Percentiles rank a stretch among this genome's conserved stretches.
Evolutionary conservation across 2,888 invertebrate species (phyloP).

Genomic region (Amaurobius ferox): DNA sequence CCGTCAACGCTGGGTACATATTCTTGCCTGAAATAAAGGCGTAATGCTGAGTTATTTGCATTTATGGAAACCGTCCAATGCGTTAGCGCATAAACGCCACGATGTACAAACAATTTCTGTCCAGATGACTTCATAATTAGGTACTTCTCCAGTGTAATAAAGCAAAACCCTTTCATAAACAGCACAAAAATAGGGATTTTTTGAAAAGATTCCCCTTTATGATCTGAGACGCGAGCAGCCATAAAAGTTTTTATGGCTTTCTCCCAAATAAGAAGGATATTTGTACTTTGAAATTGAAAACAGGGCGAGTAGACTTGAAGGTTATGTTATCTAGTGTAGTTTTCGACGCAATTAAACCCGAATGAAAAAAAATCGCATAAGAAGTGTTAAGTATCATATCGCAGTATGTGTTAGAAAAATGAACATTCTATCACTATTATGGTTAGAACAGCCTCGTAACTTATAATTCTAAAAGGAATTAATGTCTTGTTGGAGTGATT

Average conservation of each 20-base stretch:
- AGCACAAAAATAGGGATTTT: slow-evolving; percentile 17
- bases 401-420: slow-evolving; percentile 19
- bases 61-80: no score
- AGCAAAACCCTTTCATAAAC: slow-evolving; percentile 62
- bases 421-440: slow-evolving; percentile 36
- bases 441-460: slow-evolving; percentile 22
- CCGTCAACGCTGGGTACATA: no score
- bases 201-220: slow-evolving; percentile 45
- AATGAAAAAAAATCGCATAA: slow-evolving; percentile 34
- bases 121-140: slow-evolving; percentile 58
- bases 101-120: slow-evolving; percentile 53
- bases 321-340: slow-evolving; percentile 29
- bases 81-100: slow-evolving; percentile 24
- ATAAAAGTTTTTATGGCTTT: slow-evolving; percentile 60
- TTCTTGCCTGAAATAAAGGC: no score
- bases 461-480: slow-evolving; percentile 12
- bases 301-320: slow-evolving; percentile 6
- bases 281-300: slow-evolving; percentile 64
- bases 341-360: slow-evolving; percentile 55
- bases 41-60: no score
- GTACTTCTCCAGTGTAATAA: slow-evolving; percentile 43
- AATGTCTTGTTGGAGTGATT: slow-evolving; percentile 20
- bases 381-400: slow-evolving; percentile 9
- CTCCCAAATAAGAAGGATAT: slow-evolving; percentile 44
- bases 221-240: slow-evolving; percentile 29